Base-by-base conservation (phyloP, 2,113 vertebrate genomes). In the Cisticola juncidis region DNA sequence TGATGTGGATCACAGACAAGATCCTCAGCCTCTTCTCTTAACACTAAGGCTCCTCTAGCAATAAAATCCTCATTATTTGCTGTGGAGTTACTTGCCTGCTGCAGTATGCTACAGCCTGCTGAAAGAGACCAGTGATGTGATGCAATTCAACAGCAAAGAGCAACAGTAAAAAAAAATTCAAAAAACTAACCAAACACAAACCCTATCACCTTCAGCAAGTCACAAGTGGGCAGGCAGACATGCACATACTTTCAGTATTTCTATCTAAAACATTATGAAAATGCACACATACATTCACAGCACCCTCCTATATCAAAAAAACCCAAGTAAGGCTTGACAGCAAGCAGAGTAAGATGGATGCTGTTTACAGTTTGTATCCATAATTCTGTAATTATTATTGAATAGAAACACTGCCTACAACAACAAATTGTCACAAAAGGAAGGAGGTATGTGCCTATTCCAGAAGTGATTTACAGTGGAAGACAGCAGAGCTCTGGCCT, bases 271-370 rank as follows among this genome's bases (percentile, higher is more conserved):
- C 40, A 14, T 6, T 7, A 29, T 3, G 4, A 53, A 22, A 45
- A 84, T 83, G 35, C 14, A 40, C 24, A 50, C 2, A 26, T 60
- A 53, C 61, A 74, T 70, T 83, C 62, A 90, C 51, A 96, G 92
- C 93, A 82, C 92, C 93, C 81, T 90, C 94, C 93, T 48, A 91
- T 1, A 62, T 78, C 64, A 50, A 69, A 54, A 86, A 35, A 19
- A 12, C 14, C 8, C 61, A 84, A 61, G 31, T 1, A n/a, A 65
- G 22, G 79, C 22, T 38, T 31, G 6, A 48, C 16, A 33, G 7
- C 42, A 40, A 45, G 36, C 66, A 74, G n/a, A 33, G 16, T 14
- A 79, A 94, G 44, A 94, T 83, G 60, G 85, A 83, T 54, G 60
- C 71, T 47, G 22, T 54, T 88, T 62, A 45, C 40, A 80, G 50